These are phyloP conservation scores for Spodoptera frugiperda DNA, from an alignment of 1,140 invertebrate species.

Conservation along the genomic window DNA sequence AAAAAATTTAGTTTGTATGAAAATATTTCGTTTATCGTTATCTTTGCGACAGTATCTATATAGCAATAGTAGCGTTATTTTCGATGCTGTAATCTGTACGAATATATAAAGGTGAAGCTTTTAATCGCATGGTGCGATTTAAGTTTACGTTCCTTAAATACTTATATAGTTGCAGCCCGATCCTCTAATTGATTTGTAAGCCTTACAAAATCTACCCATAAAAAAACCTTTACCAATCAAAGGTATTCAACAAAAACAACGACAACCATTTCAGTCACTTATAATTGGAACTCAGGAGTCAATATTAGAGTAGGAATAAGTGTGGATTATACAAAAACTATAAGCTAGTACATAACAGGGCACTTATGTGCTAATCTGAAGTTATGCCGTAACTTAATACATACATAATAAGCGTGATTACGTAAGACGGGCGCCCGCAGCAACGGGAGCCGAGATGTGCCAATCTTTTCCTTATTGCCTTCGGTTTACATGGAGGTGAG, in stretches of 20 bases:
- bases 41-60: no score
- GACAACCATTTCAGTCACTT: not conserved
- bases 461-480: conserved; percentile 73
- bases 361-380: conserved; percentile 65
- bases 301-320: conserved; percentile 33
- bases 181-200: no score
- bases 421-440: conserved; percentile 67
- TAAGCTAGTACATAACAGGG: conserved; percentile 47
- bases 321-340: conserved; percentile 21
- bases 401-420: conserved; percentile 79
- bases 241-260: not conserved
- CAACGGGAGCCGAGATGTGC: conserved; percentile 79
- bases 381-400: conserved; percentile 62
- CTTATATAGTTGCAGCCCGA: no score
- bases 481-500: conserved; percentile 59
- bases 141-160: no score
- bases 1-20: no score
- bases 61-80: no score
- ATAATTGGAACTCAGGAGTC: conserved; percentile 27
- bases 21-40: no score
- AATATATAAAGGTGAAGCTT: no score
- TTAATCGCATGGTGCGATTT: no score
- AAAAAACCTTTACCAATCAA: not conserved
- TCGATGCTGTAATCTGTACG: no score
- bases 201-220: not conserved